Percentiles rank a stretch among this genome's conserved stretches.
Conservation (phyloP, 2,888 invertebrate genomes). For the Ditula angustiorana region DNA sequence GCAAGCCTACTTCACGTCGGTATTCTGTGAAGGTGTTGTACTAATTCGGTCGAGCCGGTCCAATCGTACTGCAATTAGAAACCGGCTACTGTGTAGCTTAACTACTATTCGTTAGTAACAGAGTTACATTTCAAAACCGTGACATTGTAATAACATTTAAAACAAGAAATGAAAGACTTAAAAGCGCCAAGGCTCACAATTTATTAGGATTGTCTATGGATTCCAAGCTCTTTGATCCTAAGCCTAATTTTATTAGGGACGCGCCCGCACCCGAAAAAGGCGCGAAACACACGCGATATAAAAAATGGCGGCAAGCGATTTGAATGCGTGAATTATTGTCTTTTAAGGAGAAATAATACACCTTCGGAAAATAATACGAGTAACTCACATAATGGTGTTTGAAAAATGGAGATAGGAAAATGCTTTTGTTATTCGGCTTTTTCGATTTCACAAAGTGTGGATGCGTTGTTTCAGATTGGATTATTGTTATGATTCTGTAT, state of each 20-base stretch:
- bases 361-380: constrained; percentile 73
- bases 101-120: no score
- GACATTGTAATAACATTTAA: no score
- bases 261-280: constrained; percentile 83
- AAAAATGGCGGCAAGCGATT: constrained; percentile 83
- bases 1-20: no score
- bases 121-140: no score
- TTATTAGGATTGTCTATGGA: constrained; percentile 51
- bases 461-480: constrained; percentile 23
- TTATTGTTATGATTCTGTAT: constrained; percentile 18
- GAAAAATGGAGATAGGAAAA: constrained; percentile 61
- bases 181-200: not conserved
- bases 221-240: constrained; percentile 61
- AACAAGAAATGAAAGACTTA: not conserved
- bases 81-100: no score
- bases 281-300: constrained; percentile 86
- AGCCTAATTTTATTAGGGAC: constrained; percentile 85
- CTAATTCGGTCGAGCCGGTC: no score
- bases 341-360: constrained; percentile 81
- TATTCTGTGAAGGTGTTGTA: no score
- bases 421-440: constrained; percentile 45
- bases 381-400: constrained; percentile 61
- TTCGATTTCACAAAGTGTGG: constrained; percentile 38
- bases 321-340: constrained; percentile 85
- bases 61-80: no score